phyloP scores from a whole-genome alignment of 2,113 vertebrate genomes.

The Muntiacus muntjak region DNA sequence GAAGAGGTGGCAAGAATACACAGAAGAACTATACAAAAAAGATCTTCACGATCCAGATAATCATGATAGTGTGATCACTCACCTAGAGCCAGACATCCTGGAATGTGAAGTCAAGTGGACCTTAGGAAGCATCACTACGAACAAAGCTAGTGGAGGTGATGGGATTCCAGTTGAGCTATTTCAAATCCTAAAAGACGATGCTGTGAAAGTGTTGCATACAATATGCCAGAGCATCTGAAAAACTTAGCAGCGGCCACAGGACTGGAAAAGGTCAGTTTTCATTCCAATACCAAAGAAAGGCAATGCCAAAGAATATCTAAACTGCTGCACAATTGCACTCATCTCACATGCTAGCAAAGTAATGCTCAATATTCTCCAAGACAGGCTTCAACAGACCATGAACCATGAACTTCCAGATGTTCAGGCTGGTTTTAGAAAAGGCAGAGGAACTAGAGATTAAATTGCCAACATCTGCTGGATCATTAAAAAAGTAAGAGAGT shows the following conservation, averaged over 20 bases:
- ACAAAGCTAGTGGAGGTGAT: neutral
- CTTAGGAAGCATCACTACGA: neutral
- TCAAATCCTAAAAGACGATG: neutral
- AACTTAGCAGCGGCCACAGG: neutral
- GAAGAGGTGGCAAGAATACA: neutral
- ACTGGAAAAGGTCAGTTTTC: neutral
- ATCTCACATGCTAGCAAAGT: neutral
- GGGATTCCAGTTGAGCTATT: neutral
- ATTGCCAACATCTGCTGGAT: neutral
- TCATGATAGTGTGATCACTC: neutral
- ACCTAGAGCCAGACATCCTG: neutral
- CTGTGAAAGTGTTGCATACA: neutral
- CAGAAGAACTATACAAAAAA: neutral
- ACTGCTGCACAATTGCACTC: neutral
- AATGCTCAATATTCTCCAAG: neutral
- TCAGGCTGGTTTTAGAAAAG: neutral
- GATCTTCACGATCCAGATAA: neutral
- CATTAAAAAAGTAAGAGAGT: neutral
- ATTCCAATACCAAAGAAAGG: neutral
- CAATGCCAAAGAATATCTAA: neutral
- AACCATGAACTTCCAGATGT: neutral
- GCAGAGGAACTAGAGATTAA: neutral
- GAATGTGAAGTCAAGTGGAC: neutral
- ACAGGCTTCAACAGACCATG: neutral
- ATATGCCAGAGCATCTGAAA: neutral